These are phyloP conservation scores for Ptilonorhynchus violaceus DNA, from an alignment of 2,113 vertebrate species.

Conservation along the genomic window DNA sequence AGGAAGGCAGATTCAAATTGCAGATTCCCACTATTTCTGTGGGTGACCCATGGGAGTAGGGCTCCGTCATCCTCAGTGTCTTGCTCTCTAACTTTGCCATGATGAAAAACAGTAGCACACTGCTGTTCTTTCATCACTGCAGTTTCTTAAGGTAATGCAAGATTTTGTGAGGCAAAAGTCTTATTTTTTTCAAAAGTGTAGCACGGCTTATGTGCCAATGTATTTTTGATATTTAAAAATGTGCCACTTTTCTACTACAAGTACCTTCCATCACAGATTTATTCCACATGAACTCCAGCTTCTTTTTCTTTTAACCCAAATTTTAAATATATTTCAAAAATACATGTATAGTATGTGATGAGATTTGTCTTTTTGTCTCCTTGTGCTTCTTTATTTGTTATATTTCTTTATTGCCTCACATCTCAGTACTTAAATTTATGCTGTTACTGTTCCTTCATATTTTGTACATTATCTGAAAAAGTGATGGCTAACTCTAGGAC, in stretches of 20 bases:
- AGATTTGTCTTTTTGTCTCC: background rate
- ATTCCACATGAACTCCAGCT: background rate
- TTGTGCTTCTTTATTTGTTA: background rate
- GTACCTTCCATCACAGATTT: background rate
- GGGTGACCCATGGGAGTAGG: slow-evolving; percentile 33
- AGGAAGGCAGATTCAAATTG: slow-evolving; percentile 63
- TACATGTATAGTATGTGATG: background rate
- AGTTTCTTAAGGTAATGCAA: slow-evolving; percentile 49
- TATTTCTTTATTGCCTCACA: background rate
- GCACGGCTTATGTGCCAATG: background rate
- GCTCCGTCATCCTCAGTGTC: background rate
- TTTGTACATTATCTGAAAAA: background rate
- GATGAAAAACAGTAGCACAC: background rate
- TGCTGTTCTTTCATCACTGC: slow-evolving; percentile 54
- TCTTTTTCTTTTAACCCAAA: background rate
- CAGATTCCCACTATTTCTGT: slow-evolving; percentile 35
- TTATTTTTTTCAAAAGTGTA: background rate
- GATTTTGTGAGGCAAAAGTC: background rate
- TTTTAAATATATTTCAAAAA: background rate
- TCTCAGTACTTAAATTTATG: background rate
- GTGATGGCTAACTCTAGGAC: background rate
- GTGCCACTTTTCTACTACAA: background rate
- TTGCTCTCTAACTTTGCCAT: slow-evolving; percentile 54
- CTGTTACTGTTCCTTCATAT: background rate
- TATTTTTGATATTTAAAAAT: background rate